Conservation (phyloP, 2,888 invertebrate genomes). For the Diarsia rubi region DNA sequence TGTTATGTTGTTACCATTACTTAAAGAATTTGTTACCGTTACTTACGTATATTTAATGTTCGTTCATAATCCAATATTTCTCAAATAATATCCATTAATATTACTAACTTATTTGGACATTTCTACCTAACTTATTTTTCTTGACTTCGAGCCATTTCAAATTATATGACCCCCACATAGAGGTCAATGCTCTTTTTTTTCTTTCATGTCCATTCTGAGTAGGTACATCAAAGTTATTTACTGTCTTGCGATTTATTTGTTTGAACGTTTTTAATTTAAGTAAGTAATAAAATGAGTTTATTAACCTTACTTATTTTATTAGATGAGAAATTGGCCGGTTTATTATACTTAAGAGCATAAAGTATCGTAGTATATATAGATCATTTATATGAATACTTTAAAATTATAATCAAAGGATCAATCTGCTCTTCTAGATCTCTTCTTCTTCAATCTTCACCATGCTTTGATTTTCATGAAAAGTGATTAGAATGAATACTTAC, state of each 20-base stretch:
- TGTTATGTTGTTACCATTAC: not conserved
- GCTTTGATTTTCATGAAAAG: not conserved
- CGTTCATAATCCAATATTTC: not conserved
- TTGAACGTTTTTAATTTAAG: slow-evolving; percentile 31
- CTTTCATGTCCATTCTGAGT: slow-evolving; percentile 20
- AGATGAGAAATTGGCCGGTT: slow-evolving; percentile 1
- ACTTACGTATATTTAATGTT: slow-evolving; percentile 5
- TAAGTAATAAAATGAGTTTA: slow-evolving; percentile 26
- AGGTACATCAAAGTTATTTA: slow-evolving; percentile 46
- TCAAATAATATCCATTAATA: not conserved
- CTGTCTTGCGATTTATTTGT: slow-evolving; percentile 38
- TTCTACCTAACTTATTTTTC: not conserved
- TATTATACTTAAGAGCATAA: not conserved
- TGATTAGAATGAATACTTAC: not conserved
- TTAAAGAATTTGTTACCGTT: too few species aligned
- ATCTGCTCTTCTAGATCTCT: not conserved
- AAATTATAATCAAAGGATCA: not conserved
- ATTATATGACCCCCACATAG: slow-evolving; percentile 15
- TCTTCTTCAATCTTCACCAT: not conserved
- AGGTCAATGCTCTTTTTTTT: slow-evolving; percentile 35
- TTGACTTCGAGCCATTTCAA: slow-evolving; percentile 23
- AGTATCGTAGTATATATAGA: not conserved
- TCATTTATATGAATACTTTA: not conserved
- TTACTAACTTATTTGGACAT: not conserved
- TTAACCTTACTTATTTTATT: slow-evolving; percentile 18